Evolutionary conservation across 2,888 invertebrate genomes (phyloP).

Genomic region (Scaptomyza parva): DNA sequence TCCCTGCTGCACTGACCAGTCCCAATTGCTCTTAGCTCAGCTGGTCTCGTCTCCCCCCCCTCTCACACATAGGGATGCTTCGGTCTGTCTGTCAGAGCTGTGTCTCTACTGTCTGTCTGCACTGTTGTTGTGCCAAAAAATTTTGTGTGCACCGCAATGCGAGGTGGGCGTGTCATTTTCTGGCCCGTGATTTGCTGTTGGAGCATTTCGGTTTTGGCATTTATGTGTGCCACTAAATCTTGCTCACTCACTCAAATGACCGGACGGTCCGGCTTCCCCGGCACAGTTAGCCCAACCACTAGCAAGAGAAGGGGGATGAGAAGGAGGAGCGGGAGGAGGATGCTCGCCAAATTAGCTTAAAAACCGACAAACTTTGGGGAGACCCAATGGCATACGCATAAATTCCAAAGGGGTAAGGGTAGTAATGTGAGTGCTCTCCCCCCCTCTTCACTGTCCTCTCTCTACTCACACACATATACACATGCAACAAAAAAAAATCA

Average conservation of each 20-base stretch:
- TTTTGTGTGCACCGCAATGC: conserved; percentile 26
- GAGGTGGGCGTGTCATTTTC: conserved; percentile 75
- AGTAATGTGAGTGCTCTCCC: not conserved
- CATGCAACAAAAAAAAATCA: conserved; percentile 68
- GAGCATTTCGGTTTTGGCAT: conserved; percentile 79
- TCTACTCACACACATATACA: conserved; percentile 3
- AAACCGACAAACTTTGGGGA: conserved; percentile 73
- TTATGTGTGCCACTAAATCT: conserved; percentile 80
- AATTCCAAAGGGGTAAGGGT: conserved; percentile 44
- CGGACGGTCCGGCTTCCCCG: conserved; percentile 1
- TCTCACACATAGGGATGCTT: not conserved
- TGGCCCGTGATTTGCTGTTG: conserved; percentile 74
- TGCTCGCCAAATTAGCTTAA: conserved; percentile 79
- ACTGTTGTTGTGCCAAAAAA: conserved; percentile 51
- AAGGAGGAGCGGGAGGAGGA: conserved; percentile 22
- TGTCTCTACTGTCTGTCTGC: conserved; percentile 44
- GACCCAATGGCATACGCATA: conserved; percentile 69
- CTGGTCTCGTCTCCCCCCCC: conserved; percentile 2
- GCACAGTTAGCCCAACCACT: too few species aligned
- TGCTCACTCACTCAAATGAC: conserved; percentile 75
- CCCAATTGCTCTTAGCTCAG: conserved; percentile 28
- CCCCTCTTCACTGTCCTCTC: not conserved
- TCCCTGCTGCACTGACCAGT: conserved; percentile 73
- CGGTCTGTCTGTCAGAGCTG: not conserved
- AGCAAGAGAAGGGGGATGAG: too few species aligned